Base-by-base conservation (phyloP, 2,797 vertebrate genomes). In the Propithecus deckenii region DNA sequence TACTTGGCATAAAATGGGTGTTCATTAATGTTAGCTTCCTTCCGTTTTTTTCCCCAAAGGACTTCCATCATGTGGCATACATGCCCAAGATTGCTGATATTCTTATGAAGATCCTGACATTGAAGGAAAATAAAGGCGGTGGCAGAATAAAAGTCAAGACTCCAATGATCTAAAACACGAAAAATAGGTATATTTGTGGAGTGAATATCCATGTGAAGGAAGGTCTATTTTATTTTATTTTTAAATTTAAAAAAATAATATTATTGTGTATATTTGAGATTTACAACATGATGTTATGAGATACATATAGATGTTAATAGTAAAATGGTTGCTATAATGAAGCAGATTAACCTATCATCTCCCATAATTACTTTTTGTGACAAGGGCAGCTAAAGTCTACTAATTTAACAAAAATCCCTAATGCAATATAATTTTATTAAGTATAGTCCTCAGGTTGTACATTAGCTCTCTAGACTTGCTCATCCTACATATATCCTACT, bases 111-210 rank as follows among this genome's bases (percentile, higher is more conserved):
- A 71, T 28, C 13, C 6, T 86, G 30, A 59, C 50, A 38, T 41
- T 92, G 69, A 94, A 71, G 22, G 67, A 92, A 79, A 95, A 38
- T 72, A 84, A 91, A 94, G 18, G 32, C 59, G 32, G 89, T 83
- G 38, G 43, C 23, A 81, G 48, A 69, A 46, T 57, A 80, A 76
- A 86, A 74, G 11, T 50, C 48, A 23, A 57, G 28, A 81, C 14
- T 72, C 23, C 46, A 76, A 61, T 65, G 63, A 81, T 61, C 0
- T 76, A 50, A 92, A 92, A 92, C 14, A 76, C 12, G 25, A 28
- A 80, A 87, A n/a, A 41, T 59, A 20, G 55, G 5, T 15, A 28
- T 74, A 55, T 50, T 90, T 86, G 13, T 63, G 43, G 46, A 48
- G 48, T 75, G 35, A 94, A 30, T 65, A 89, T 67, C 22, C 3